Percentiles rank a stretch among this genome's conserved stretches.
These are phyloP conservation scores for Saccopteryx leptura DNA, from an alignment of 2,113 vertebrate genomes.

Conservation along the genomic window DNA sequence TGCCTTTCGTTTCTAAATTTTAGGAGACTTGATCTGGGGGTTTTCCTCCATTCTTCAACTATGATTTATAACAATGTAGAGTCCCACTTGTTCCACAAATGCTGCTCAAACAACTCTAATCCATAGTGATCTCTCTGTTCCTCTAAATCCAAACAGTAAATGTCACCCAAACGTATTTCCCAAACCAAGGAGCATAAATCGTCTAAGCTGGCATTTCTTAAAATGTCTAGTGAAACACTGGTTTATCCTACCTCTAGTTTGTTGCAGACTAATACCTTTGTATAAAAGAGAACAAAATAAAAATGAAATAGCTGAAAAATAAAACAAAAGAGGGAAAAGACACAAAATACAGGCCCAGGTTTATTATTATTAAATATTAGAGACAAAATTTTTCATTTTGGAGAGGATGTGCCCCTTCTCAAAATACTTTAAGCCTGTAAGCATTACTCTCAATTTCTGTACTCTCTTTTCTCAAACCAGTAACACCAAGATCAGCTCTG, in stretches of 20 bases:
- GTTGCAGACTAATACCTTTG: not conserved
- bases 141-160: not conserved
- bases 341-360: not conserved
- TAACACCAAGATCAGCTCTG: not conserved
- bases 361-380: not conserved
- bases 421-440: not conserved
- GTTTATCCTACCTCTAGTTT: not conserved
- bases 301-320: conserved; percentile 11
- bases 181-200: not conserved
- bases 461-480: not conserved
- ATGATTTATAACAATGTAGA: not conserved
- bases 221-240: not conserved
- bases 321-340: not conserved
- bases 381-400: not conserved
- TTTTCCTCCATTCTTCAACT: not conserved
- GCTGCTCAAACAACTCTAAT: not conserved
- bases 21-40: not conserved
- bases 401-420: not conserved
- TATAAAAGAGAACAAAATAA: not conserved
- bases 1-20: conserved; percentile 7
- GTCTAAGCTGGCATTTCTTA: not conserved
- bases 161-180: not conserved
- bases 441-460: not conserved
- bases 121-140: not conserved
- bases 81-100: not conserved